Conservation (phyloP, 2,888 invertebrate species). For the Melolontha melolontha region DNA sequence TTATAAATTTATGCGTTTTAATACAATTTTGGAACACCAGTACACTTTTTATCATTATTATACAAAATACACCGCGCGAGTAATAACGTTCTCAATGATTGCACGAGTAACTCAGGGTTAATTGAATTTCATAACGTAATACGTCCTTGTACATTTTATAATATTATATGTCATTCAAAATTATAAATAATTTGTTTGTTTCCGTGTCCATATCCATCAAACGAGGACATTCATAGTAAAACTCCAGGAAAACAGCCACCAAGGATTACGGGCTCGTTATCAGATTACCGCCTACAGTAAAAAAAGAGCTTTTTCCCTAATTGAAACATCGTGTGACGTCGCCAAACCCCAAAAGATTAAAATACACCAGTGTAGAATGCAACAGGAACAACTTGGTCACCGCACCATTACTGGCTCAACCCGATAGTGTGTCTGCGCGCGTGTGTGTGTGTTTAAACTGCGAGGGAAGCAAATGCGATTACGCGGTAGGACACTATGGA, state of each 20-base stretch:
- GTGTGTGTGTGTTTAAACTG: slow-evolving; percentile 26
- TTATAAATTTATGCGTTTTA: no score
- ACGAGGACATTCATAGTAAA: slow-evolving; percentile 17
- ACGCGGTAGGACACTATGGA: slow-evolving; percentile 22
- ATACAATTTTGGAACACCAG: no score
- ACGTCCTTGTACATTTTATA: no score
- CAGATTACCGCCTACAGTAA: slow-evolving; percentile 31
- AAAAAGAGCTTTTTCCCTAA: slow-evolving; percentile 27
- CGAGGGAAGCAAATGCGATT: slow-evolving; percentile 41
- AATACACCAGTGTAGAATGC: slow-evolving; percentile 11
- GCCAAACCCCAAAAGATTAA: slow-evolving; percentile 32
- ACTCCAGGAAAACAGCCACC: slow-evolving; percentile 7
- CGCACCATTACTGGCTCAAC: slow-evolving; percentile 28
- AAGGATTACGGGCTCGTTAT: slow-evolving; percentile 17
- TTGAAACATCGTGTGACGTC: slow-evolving; percentile 37
- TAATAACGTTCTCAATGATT: no score
- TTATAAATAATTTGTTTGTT: no score
- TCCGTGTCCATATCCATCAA: not conserved
- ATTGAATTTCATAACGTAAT: no score
- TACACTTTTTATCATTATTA: no score
- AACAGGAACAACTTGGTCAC: slow-evolving; percentile 14
- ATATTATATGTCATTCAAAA: no score
- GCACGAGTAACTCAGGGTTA: no score
- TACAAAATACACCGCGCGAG: no score
- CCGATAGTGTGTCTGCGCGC: slow-evolving; percentile 14